A percentile compares a stretch with the other conserved stretches of the same genome.
phyloP scores from a whole-genome alignment of 2,888 invertebrate species.

The Thymelicus sylvestris region DNA sequence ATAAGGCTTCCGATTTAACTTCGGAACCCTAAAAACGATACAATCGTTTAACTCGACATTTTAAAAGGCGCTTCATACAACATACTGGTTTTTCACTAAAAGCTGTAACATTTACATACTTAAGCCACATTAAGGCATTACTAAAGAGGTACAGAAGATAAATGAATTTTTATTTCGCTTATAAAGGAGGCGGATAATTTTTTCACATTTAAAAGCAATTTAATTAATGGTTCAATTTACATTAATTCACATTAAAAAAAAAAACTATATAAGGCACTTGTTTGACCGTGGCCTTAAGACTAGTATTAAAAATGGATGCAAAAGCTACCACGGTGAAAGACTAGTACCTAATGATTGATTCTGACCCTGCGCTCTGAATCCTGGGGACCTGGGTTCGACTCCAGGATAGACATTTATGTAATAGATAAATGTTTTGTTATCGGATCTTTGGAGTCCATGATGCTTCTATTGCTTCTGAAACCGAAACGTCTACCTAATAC shows the following conservation, averaged over 20 bases:
- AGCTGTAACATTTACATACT: slow-evolving; percentile 26
- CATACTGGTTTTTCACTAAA: slow-evolving; percentile 10
- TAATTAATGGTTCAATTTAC: slow-evolving; percentile 30
- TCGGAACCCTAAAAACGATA: neutral
- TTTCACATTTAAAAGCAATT: slow-evolving; percentile 28
- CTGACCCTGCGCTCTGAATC: no score
- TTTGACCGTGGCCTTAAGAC: neutral
- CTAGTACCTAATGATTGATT: no score
- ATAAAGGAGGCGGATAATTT: slow-evolving; percentile 30
- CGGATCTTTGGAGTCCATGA: no score
- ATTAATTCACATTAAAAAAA: slow-evolving; percentile 19
- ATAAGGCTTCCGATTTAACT: no score
- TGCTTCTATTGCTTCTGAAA: no score
- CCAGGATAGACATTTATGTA: no score
- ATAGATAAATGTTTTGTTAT: no score
- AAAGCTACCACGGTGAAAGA: no score
- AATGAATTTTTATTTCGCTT: slow-evolving; percentile 28
- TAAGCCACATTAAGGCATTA: slow-evolving; percentile 20
- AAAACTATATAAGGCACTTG: slow-evolving; percentile 10
- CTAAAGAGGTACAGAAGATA: slow-evolving; percentile 26
- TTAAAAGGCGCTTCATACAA: neutral
- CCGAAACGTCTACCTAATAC: no score
- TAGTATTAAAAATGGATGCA: no score
- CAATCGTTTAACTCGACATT: neutral
- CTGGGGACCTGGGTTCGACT: no score